A percentile compares a stretch with the other conserved stretches of the same genome.
Conservation (phyloP, 2,888 invertebrate species). For the Lepidocyrtinus sp. region DNA sequence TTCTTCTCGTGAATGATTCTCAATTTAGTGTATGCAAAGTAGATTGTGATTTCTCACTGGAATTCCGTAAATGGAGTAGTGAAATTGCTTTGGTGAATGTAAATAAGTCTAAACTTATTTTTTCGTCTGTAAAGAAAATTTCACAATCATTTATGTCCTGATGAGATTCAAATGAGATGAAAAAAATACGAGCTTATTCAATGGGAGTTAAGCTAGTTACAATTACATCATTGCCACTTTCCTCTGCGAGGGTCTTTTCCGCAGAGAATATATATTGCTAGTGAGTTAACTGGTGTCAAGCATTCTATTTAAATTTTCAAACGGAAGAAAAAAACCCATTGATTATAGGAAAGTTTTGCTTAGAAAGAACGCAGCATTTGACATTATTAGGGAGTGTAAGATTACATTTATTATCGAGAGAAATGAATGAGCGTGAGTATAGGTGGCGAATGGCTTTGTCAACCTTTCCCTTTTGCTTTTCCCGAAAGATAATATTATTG, state of each 20-base stretch:
- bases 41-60: constrained; percentile 33
- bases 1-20: constrained; percentile 25
- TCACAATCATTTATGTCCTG: constrained; percentile 45
- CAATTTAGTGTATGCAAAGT: constrained; percentile 26
- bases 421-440: constrained; percentile 54
- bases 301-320: no score
- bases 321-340: no score
- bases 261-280: no score
- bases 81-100: constrained; percentile 43
- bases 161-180: constrained; percentile 56
- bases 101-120: constrained; percentile 19
- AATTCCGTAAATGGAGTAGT: constrained; percentile 26
- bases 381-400: constrained; percentile 19
- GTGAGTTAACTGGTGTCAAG: no score
- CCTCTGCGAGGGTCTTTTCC: no score
- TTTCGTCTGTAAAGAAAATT: constrained; percentile 17
- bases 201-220: constrained; percentile 51
- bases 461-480: no score
- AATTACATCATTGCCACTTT: constrained; percentile 48
- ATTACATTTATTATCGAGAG: constrained; percentile 56
- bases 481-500: constrained; percentile 50
- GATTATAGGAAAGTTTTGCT: no score
- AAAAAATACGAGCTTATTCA: constrained; percentile 19
- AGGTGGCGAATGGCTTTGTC: constrained; percentile 59
- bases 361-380: no score